Evolutionary conservation across 2,797 vertebrate species (phyloP), one percentile per base, ranked within the genome.

Genomic region (Bryconaethiops microstoma): DNA sequence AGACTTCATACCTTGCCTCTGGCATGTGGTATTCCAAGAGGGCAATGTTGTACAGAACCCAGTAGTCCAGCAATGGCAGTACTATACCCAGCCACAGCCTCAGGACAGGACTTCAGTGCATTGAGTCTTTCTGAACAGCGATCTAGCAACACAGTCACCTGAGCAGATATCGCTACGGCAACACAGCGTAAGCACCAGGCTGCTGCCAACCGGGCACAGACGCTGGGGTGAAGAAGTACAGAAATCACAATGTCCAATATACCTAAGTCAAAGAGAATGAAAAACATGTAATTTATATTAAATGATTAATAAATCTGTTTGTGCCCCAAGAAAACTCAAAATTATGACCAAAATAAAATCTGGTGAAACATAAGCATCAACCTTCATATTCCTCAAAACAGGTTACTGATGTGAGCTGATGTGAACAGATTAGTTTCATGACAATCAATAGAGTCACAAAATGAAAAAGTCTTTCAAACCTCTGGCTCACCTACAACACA

Each of bases 151-250:
- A 90, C 84, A 0, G 95, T 93, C 40, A 93, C 87, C 21, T 94
- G 93, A 79, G 93, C 95, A 0, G 97, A 97, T 84, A 96, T 83
- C 0, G 96, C 96, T 62, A 94, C 81, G 9, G 94, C 95, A 68
- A 97, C 77, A 75, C 96, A 97, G 84, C 92, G 96, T 54, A 98
- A 89, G 73, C 96, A 97, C 97, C 97, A 99, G 5, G 96, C 95
- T 21, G 97, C 95, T 0, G 95, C 93, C 71, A 98, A 91, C 7
- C 92, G 94, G n/a, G 95, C 96, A 0, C 94, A 91, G 57, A 91
- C 7, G 50, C 88, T 93, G 7, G 96, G 95, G 76, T 99, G 96
- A 50, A 95, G 87, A 81, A 95, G 90, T 86, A 96, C 88, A 10
- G 96, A 95, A 79, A 95, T 82, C 29, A 97, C 93, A 0, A 91